Evolutionary conservation across 2,888 invertebrate species (phyloP), one percentile per base, ranked within the genome.

Genomic region (Eupithecia inturbata): DNA sequence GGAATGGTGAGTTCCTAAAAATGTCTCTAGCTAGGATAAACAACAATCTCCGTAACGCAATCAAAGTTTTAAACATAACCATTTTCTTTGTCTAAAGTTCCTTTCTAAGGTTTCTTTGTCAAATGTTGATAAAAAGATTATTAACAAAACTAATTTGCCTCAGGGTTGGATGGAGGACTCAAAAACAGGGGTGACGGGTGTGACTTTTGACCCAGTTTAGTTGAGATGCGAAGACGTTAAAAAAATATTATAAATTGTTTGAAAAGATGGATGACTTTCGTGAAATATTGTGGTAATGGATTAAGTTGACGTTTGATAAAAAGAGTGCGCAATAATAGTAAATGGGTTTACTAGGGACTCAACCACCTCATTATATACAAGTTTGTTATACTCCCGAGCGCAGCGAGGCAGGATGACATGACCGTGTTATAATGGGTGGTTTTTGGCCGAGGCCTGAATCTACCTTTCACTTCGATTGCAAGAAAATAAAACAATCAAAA

Each of bases 51-150:
- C 68, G 70, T 73, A 75, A 77, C 75, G 75, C 76, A 79, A 80
- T 80, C 79, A 76, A 80, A 80, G 77, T 80, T 80, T 76, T 41
- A 28, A 75, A 74, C 75, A 75, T 72, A 74, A 71, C 77, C 79
- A 69, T 76, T 66, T 80, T 75, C 75, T 78, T 79, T 79, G 79
- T 80, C 71, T 57, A 69, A 68, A 71, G 71, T 67, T 63, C 68
- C 70, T 45, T 76, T 77, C 76, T 68, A 45, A 69, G 70, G 71
- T 78, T 74, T 76, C 75, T 75, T 74, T 77, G 75, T 72, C 75
- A 72, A 75, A 72, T 70, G 68, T 70, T 72, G 67, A 74, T 74
- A 75, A 72, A 72, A 75, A 79, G 74, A 76, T 78, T 77, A 72
- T 71, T 66, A 64, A 77, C 73, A 57, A 74, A 77, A 73, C 71